A percentile compares a stretch with the other conserved stretches of the same genome.
These are phyloP conservation scores for Acrocera orbiculus DNA, from an alignment of 2,888 invertebrate genomes.

Conservation along the genomic window DNA sequence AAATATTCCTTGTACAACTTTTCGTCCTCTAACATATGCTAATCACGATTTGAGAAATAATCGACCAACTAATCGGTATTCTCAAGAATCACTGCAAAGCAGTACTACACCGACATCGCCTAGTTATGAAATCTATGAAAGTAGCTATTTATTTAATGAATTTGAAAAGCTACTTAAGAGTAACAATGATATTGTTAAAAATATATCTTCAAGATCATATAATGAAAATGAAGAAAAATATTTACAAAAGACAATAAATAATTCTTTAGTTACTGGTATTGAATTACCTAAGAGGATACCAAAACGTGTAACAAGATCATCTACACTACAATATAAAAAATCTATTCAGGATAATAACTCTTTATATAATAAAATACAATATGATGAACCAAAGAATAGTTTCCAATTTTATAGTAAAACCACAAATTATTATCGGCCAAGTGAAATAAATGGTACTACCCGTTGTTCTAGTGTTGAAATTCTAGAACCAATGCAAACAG, in stretches of 20 bases:
- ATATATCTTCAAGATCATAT: neutral
- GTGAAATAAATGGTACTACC: constrained; percentile 17
- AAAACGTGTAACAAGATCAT: constrained; percentile 3
- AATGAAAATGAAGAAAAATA: too few relatives aligned
- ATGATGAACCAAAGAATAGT: constrained; percentile 15
- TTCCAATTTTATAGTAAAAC: constrained; percentile 15
- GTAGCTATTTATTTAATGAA: too few relatives aligned
- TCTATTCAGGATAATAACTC: too few relatives aligned
- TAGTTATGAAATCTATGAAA: constrained; percentile 17
- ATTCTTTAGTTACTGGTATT: too few relatives aligned
- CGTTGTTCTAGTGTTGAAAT: constrained; percentile 27
- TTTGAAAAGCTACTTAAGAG: too few relatives aligned
- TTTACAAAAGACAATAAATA: too few relatives aligned
- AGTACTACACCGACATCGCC: constrained; percentile 28
- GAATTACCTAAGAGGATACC: too few relatives aligned
- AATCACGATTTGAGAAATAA: constrained; percentile 22
- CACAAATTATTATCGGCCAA: constrained; percentile 19
- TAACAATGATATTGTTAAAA: neutral
- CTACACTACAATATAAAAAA: constrained; percentile 10
- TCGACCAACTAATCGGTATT: constrained; percentile 27
- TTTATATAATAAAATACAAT: too few relatives aligned
- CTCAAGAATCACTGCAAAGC: constrained; percentile 28
- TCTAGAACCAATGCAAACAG: constrained; percentile 15
- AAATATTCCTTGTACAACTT: constrained; percentile 15
- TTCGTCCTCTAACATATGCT: constrained; percentile 19